A percentile compares a stretch with the other conserved stretches of the same genome.
These are phyloP conservation scores for Lucifuga dentata DNA, from an alignment of 2,113 vertebrate species.

Conservation along the genomic window DNA sequence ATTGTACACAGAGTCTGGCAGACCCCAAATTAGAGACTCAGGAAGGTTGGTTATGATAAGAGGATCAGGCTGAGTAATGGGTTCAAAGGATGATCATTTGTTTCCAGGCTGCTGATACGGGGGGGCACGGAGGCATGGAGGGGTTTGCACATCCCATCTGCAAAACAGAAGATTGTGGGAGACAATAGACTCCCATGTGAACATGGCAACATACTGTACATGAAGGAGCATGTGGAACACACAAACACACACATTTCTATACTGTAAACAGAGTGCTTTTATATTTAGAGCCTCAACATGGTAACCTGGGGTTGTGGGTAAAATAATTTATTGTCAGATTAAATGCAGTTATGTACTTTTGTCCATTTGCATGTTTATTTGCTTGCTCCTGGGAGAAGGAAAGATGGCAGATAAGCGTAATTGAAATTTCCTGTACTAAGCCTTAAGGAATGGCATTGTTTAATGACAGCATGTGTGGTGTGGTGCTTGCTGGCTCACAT, in stretches of 20 bases:
- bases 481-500: constrained; percentile 50
- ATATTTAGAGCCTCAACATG: not conserved
- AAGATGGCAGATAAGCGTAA: constrained; percentile 44
- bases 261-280: not conserved
- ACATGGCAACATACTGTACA: constrained; percentile 28
- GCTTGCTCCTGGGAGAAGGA: constrained; percentile 29
- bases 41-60: constrained; percentile 79
- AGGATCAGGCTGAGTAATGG: constrained; percentile 80
- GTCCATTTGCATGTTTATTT: constrained; percentile 52
- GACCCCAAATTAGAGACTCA: constrained; percentile 71
- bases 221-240: constrained; percentile 17
- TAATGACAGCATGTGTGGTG: constrained; percentile 58
- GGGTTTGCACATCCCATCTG: constrained; percentile 70
- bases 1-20: constrained; percentile 70
- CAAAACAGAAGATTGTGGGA: constrained; percentile 76
- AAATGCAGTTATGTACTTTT: constrained; percentile 44
- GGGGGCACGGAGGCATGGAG: constrained; percentile 33
- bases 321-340: constrained; percentile 52
- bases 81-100: constrained; percentile 78
- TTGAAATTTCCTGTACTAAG: constrained; percentile 65
- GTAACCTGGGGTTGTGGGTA: constrained; percentile 44
- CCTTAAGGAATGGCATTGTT: constrained; percentile 48
- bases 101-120: constrained; percentile 64
- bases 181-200: constrained; percentile 65
- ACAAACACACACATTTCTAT: constrained; percentile 3